phyloP scores from a whole-genome alignment of 2,888 invertebrate species.

The Lumbricus terrestris region DNA sequence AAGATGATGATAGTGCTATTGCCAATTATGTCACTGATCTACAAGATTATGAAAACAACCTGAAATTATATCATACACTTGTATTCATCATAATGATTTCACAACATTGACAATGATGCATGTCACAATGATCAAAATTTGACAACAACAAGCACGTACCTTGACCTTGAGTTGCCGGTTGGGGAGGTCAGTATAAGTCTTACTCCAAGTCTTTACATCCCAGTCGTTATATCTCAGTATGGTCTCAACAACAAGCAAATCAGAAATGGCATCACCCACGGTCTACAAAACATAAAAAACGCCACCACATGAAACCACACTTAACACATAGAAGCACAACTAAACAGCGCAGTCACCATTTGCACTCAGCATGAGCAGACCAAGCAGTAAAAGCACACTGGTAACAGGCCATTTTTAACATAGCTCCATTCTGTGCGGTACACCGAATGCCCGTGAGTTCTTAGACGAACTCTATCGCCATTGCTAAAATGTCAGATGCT shows the following conservation, averaged over 20 bases:
- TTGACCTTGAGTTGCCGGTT: slow-evolving; percentile 83
- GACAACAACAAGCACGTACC: slow-evolving; percentile 62
- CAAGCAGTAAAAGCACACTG: background rate
- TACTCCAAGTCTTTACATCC: slow-evolving; percentile 77
- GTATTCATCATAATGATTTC: too few relatives aligned
- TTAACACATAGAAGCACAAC: background rate
- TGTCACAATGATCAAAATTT: background rate
- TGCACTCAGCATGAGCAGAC: background rate
- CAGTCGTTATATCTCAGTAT: slow-evolving; percentile 80
- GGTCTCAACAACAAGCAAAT: slow-evolving; percentile 88
- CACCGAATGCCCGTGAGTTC: too few relatives aligned
- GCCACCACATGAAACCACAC: background rate
- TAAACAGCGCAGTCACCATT: background rate
- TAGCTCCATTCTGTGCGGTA: too few relatives aligned
- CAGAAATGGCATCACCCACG: slow-evolving; percentile 93
- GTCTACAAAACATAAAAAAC: slow-evolving; percentile 44
- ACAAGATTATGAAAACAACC: background rate
- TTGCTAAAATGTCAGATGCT: too few relatives aligned
- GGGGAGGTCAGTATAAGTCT: slow-evolving; percentile 77
- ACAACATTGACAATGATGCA: background rate
- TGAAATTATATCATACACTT: background rate
- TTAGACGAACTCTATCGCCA: too few relatives aligned
- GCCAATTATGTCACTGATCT: background rate
- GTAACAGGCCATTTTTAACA: too few relatives aligned
- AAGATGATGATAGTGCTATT: background rate